Percentiles rank a stretch among this genome's conserved stretches.
phyloP scores from a whole-genome alignment of 2,888 invertebrate species.

The Acrobasis consociella region DNA sequence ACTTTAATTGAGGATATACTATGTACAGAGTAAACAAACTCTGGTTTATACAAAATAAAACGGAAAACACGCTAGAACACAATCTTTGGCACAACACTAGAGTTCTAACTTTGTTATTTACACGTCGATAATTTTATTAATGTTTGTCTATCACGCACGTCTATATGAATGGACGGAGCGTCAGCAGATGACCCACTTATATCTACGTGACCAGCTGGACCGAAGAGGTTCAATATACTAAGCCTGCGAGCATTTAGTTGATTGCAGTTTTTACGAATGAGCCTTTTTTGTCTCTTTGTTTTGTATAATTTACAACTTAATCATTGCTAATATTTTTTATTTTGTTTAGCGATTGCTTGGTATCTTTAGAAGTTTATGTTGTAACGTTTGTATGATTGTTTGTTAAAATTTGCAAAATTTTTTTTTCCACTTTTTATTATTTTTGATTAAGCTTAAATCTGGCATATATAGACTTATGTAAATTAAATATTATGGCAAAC shows the following conservation, averaged over 20 bases:
- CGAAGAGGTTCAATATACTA: neutral
- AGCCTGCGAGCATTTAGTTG: neutral
- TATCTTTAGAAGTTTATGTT: too few relatives aligned
- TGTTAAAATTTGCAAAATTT: too few relatives aligned
- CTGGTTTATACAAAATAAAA: slow-evolving; percentile 62
- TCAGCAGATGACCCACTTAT: slow-evolving; percentile 46
- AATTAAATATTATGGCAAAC: too few relatives aligned
- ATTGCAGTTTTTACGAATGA: neutral
- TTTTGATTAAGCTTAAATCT: too few relatives aligned
- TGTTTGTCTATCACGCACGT: slow-evolving; percentile 25
- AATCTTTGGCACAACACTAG: slow-evolving; percentile 15
- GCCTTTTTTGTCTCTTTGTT: neutral
- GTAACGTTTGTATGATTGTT: too few relatives aligned
- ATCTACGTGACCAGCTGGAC: slow-evolving; percentile 26
- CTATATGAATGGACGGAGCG: slow-evolving; percentile 40
- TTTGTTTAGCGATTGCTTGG: too few relatives aligned
- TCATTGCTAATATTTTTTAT: too few relatives aligned
- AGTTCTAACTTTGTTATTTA: neutral
- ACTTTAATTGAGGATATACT: slow-evolving; percentile 58
- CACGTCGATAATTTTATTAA: neutral
- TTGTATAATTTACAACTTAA: neutral
- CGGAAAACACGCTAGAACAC: slow-evolving; percentile 51
- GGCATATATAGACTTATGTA: too few relatives aligned
- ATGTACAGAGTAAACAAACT: slow-evolving; percentile 45
- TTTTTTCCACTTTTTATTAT: too few relatives aligned